phyloP scores from a whole-genome alignment of 2,888 invertebrate genomes.

The Trichopria drosophilae region DNA sequence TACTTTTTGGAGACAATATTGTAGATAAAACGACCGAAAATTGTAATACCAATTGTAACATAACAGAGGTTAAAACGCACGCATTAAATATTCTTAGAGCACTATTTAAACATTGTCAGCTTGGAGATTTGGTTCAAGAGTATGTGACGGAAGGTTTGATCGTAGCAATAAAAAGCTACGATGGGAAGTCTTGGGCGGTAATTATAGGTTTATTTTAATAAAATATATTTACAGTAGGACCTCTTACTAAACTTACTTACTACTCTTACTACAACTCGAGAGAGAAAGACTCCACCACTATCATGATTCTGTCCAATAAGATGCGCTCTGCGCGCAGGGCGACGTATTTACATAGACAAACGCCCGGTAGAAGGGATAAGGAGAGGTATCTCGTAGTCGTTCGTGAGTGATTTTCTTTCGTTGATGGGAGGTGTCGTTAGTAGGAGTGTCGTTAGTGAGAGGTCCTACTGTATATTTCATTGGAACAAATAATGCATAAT shows the following conservation, averaged over 20 bases:
- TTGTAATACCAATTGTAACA: slow-evolving; percentile 14
- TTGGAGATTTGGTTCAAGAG: slow-evolving; percentile 72
- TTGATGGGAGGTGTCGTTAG: too few species aligned
- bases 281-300: too few species aligned
- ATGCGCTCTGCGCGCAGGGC: not conserved
- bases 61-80: slow-evolving; percentile 68
- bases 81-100: slow-evolving; percentile 85
- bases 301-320: too few species aligned
- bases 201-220: slow-evolving; percentile 33
- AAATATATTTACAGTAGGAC: not conserved
- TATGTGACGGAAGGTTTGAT: slow-evolving; percentile 73
- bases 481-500: not conserved
- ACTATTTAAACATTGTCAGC: slow-evolving; percentile 74
- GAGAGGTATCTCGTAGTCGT: not conserved
- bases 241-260: not conserved
- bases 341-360: not conserved
- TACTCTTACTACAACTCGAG: too few species aligned
- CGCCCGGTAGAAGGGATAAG: not conserved
- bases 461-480: too few species aligned
- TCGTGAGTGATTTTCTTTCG: slow-evolving; percentile 12
- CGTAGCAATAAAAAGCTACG: slow-evolving; percentile 75
- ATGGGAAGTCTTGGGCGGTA: slow-evolving; percentile 77
- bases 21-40: slow-evolving; percentile 15
- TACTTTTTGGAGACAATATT: slow-evolving; percentile 29
- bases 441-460: too few species aligned